Conservation (phyloP, 2,888 invertebrate species). For the Esperia sulphurella region DNA sequence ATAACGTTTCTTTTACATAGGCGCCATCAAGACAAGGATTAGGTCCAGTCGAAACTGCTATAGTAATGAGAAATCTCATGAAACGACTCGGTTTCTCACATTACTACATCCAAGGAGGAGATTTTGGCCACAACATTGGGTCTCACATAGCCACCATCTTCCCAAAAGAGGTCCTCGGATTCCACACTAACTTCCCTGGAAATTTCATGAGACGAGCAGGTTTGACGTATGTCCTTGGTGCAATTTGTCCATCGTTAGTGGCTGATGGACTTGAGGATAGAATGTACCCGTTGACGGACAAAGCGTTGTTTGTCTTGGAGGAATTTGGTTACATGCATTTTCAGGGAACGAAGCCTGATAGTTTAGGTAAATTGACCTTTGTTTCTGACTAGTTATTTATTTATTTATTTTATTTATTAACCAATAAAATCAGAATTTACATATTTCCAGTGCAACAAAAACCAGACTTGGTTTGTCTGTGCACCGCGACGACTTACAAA, state of each 20-base stretch:
- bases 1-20: conserved; percentile 34
- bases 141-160: conserved; percentile 81
- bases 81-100: conserved; percentile 80
- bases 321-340: conserved; percentile 84
- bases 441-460: no score
- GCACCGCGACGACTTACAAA: no score
- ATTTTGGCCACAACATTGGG: conserved; percentile 85
- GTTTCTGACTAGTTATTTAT: background rate
- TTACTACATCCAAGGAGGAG: conserved; percentile 87
- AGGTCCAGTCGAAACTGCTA: conserved; percentile 75
- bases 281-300: conserved; percentile 71
- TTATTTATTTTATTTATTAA: no score
- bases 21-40: conserved; percentile 79
- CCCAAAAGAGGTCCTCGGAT: conserved; percentile 78
- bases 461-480: no score
- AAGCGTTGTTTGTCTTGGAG: conserved; percentile 45
- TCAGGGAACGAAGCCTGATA: conserved; percentile 91
- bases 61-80: conserved; percentile 86
- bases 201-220: conserved; percentile 36
- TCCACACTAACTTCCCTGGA: conserved; percentile 82
- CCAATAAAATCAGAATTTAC: no score
- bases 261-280: conserved; percentile 61
- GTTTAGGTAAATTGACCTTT: conserved; percentile 79
- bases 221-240: conserved; percentile 59
- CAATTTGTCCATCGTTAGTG: conserved; percentile 70